These are phyloP conservation scores for Dendropsophus ebraccatus DNA, from an alignment of 2,113 vertebrate species.

Conservation along the genomic window DNA sequence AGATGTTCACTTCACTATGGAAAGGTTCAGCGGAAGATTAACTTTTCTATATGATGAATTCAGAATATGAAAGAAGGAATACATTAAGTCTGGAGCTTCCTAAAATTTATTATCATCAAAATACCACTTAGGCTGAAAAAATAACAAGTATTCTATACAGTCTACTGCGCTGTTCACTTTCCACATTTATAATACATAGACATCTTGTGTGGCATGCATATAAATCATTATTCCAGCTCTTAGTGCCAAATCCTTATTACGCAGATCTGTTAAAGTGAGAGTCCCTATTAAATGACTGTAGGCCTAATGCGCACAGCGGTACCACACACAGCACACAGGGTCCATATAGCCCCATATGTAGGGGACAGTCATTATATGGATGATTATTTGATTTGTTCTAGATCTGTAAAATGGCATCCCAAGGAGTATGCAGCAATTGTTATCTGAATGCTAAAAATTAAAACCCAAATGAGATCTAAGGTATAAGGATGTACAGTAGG, in stretches of 20 bases:
- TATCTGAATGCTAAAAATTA: too few species aligned
- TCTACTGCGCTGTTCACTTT: background rate
- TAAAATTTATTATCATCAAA: background rate
- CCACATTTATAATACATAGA: background rate
- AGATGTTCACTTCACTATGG: background rate
- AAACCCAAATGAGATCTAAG: too few species aligned
- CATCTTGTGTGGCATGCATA: background rate
- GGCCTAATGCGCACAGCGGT: background rate
- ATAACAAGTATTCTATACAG: background rate
- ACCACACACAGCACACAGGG: background rate
- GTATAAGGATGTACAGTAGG: too few species aligned
- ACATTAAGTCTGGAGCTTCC: background rate
- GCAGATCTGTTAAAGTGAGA: background rate
- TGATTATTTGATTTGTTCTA: background rate
- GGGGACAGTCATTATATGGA: background rate
- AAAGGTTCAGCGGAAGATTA: slow-evolving; percentile 12
- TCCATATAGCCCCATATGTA: background rate
- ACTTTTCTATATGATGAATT: slow-evolving; percentile 8
- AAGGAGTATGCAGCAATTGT: too few species aligned
- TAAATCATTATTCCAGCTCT: background rate
- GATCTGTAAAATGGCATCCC: background rate
- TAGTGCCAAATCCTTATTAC: background rate
- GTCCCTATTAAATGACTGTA: background rate
- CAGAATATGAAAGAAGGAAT: background rate
- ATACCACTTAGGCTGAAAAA: background rate